phyloP scores from a whole-genome alignment of 2,888 invertebrate genomes.

The Rhingia rostrata region DNA sequence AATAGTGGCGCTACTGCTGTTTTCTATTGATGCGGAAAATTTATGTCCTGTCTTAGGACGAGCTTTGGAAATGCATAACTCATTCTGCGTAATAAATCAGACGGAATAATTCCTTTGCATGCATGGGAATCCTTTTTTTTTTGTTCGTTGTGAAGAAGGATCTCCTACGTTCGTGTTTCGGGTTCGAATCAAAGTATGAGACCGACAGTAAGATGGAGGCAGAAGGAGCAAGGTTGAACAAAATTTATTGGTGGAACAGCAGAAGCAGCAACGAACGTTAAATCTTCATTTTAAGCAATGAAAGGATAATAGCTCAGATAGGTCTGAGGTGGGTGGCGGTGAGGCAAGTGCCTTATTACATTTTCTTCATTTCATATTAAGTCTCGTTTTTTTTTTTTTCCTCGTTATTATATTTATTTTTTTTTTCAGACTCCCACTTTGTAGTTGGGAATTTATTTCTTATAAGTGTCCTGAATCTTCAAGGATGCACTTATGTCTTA shows the following conservation, averaged over 20 bases:
- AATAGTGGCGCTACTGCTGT: slow-evolving; percentile 54
- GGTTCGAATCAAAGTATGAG: neutral
- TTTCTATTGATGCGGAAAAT: slow-evolving; percentile 71
- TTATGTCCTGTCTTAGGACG: slow-evolving; percentile 68
- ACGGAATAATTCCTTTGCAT: slow-evolving; percentile 70
- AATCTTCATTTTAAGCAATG: slow-evolving; percentile 68
- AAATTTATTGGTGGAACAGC: slow-evolving; percentile 60
- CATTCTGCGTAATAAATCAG: slow-evolving; percentile 73
- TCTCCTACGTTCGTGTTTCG: slow-evolving; percentile 17
- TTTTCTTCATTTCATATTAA: slow-evolving; percentile 34
- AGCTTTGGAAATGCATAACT: slow-evolving; percentile 72
- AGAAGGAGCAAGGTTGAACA: neutral
- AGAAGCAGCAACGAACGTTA: slow-evolving; percentile 60
- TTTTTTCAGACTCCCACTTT: neutral
- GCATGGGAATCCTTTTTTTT: slow-evolving; percentile 44
- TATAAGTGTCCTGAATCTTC: slow-evolving; percentile 33
- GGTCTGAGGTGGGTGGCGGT: neutral
- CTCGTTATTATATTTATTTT: slow-evolving; percentile 3
- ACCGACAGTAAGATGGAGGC: neutral
- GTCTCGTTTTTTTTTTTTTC: neutral
- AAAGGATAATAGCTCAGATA: slow-evolving; percentile 65
- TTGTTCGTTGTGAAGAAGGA: slow-evolving; percentile 8
- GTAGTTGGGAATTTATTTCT: slow-evolving; percentile 23
- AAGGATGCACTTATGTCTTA: slow-evolving; percentile 65
- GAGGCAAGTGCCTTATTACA: slow-evolving; percentile 46